Evolutionary conservation across 2,888 invertebrate genomes (phyloP).

Genomic region (Choristoneura rosaceana): DNA sequence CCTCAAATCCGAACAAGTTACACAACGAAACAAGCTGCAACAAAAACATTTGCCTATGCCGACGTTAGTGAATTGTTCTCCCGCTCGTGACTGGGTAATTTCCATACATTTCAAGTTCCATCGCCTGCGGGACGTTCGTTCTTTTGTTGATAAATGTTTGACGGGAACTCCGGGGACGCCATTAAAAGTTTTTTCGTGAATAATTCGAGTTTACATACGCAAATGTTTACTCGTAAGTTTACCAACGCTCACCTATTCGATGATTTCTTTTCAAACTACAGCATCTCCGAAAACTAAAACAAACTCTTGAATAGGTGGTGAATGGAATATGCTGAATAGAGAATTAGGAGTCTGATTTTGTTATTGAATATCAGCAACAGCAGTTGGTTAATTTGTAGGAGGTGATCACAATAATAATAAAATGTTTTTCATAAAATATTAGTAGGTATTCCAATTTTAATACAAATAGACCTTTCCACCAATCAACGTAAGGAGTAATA

Average conservation of each 20-base stretch:
- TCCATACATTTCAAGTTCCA: conserved; percentile 86
- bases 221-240: conserved; percentile 84
- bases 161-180: conserved; percentile 85
- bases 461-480: no score
- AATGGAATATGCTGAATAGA: conserved; percentile 77
- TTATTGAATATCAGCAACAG: background rate
- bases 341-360: background rate
- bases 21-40: conserved; percentile 79
- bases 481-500: no score
- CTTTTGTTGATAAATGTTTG: conserved; percentile 86
- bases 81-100: conserved; percentile 85
- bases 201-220: conserved; percentile 85
- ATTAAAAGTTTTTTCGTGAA: conserved; percentile 86
- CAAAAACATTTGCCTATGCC: conserved; percentile 85
- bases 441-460: no score
- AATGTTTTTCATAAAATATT: background rate
- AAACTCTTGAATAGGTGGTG: conserved; percentile 76
- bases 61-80: conserved; percentile 85
- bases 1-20: conserved; percentile 73
- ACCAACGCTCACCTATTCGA: conserved; percentile 82
- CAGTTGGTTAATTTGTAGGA: background rate
- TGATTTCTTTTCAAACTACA: conserved; percentile 83
- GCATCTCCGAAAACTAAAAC: conserved; percentile 73
- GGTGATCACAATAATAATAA: background rate
- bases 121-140: conserved; percentile 86